A percentile compares a stretch with the other conserved stretches of the same genome.
phyloP scores from a whole-genome alignment of 2,888 invertebrate genomes.

The Tridacna gigas region DNA sequence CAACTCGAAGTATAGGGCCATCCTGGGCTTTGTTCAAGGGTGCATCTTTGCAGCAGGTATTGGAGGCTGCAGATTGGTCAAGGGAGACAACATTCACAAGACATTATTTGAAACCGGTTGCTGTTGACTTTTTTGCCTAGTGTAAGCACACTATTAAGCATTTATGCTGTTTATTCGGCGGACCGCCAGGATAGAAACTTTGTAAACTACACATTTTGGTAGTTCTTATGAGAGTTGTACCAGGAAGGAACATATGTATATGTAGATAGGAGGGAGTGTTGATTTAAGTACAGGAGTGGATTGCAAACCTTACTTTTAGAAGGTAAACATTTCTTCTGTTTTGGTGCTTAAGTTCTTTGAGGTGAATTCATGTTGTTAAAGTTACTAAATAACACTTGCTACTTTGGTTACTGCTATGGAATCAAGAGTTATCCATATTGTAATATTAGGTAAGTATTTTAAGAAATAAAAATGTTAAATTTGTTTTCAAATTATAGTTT shows the following conservation, averaged over 20 bases:
- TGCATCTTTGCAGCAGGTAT: conserved; percentile 17
- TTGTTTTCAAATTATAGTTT: too few relatives aligned
- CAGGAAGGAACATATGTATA: not conserved
- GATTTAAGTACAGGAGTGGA: not conserved
- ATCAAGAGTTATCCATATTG: not conserved
- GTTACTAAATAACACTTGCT: not conserved
- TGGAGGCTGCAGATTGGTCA: conserved; percentile 8
- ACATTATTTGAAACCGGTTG: too few relatives aligned
- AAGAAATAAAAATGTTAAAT: too few relatives aligned
- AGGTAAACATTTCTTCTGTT: not conserved
- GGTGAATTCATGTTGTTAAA: not conserved
- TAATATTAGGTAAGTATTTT: not conserved
- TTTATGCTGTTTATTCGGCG: too few relatives aligned
- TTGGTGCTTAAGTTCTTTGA: not conserved
- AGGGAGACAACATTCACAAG: too few relatives aligned
- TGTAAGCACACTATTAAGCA: too few relatives aligned
- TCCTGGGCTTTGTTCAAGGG: conserved; percentile 29
- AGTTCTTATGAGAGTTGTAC: too few relatives aligned
- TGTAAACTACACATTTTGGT: too few relatives aligned
- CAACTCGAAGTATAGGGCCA: conserved; percentile 35
- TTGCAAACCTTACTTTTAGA: not conserved
- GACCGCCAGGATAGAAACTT: too few relatives aligned
- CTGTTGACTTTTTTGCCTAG: too few relatives aligned
- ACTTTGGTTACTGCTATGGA: not conserved
- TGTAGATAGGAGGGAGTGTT: not conserved